Conservation (phyloP, 2,888 invertebrate species). For the Drosophila neotestacea region DNA sequence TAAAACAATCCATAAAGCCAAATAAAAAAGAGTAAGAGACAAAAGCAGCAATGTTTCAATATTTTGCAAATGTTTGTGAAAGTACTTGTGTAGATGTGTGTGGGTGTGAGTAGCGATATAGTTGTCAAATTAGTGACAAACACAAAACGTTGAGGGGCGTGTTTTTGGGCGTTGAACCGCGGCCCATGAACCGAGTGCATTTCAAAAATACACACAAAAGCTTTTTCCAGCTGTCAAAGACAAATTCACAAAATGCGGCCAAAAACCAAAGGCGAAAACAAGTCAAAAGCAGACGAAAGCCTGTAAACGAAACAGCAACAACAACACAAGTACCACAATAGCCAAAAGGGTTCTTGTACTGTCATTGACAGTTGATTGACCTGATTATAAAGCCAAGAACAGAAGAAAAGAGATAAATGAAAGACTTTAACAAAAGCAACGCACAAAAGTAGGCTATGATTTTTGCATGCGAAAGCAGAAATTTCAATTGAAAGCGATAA, state of each 20-base stretch:
- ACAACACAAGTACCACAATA: slow-evolving; percentile 29
- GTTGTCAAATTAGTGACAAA: slow-evolving; percentile 54
- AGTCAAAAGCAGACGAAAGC: slow-evolving; percentile 53
- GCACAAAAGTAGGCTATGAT: slow-evolving; percentile 61
- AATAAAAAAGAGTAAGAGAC: slow-evolving; percentile 47
- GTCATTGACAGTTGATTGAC: slow-evolving; percentile 71
- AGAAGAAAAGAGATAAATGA: not conserved
- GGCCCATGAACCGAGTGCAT: slow-evolving; percentile 46
- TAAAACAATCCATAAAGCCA: slow-evolving; percentile 67
- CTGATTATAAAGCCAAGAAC: slow-evolving; percentile 30
- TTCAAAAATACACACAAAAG: slow-evolving; percentile 58
- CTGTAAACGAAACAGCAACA: slow-evolving; percentile 45
- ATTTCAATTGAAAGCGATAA: slow-evolving; percentile 35
- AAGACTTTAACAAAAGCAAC: slow-evolving; percentile 9
- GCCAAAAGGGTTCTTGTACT: slow-evolving; percentile 41
- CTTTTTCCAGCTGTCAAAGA: slow-evolving; percentile 69
- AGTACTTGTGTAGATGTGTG: slow-evolving; percentile 8
- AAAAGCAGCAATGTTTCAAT: slow-evolving; percentile 57
- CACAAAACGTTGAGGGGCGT: slow-evolving; percentile 41
- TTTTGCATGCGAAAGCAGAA: slow-evolving; percentile 39
- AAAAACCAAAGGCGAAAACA: slow-evolving; percentile 40
- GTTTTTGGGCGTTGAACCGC: slow-evolving; percentile 11
- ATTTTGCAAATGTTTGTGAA: slow-evolving; percentile 51
- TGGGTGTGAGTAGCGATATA: slow-evolving; percentile 24
- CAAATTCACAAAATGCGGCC: slow-evolving; percentile 58